Evolutionary conservation across 2,888 invertebrate genomes (phyloP).

Genomic region (Branchipolynoe longqiensis): DNA sequence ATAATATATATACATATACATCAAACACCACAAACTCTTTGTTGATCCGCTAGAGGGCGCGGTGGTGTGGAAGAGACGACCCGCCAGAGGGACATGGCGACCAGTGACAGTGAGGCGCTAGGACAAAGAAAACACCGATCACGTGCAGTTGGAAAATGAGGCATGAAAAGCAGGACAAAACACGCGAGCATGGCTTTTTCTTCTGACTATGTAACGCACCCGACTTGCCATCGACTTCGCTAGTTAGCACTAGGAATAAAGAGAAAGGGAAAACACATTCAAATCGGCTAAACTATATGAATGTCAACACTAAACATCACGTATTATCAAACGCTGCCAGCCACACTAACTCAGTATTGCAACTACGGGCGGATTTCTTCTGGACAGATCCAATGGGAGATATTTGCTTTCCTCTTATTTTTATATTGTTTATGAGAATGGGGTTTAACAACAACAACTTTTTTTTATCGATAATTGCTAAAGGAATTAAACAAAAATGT

Average conservation of each 20-base stretch:
- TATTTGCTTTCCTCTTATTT: no score
- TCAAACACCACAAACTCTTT: no score
- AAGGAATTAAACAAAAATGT: no score
- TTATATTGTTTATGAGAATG: no score
- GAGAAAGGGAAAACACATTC: constrained; percentile 57
- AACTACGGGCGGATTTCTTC: constrained; percentile 24
- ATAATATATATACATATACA: no score
- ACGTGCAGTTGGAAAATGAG: constrained; percentile 40
- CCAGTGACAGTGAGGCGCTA: neutral
- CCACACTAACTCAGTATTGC: constrained; percentile 25
- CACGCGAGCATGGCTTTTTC: constrained; percentile 47
- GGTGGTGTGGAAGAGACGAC: no score
- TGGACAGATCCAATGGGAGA: constrained; percentile 24
- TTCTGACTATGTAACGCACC: constrained; percentile 70
- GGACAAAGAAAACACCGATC: constrained; percentile 18
- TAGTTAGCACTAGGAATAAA: constrained; percentile 78
- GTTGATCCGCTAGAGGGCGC: no score
- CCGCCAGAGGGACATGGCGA: neutral
- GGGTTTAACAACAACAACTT: no score
- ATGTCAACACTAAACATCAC: constrained; percentile 32
- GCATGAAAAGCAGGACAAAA: constrained; percentile 36
- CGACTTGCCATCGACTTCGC: constrained; percentile 77
- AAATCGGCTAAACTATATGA: constrained; percentile 49
- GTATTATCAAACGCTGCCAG: constrained; percentile 22
- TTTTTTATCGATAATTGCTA: no score